Conservation (phyloP, 1,140 invertebrate genomes). For the Branchinecta lindahli region DNA sequence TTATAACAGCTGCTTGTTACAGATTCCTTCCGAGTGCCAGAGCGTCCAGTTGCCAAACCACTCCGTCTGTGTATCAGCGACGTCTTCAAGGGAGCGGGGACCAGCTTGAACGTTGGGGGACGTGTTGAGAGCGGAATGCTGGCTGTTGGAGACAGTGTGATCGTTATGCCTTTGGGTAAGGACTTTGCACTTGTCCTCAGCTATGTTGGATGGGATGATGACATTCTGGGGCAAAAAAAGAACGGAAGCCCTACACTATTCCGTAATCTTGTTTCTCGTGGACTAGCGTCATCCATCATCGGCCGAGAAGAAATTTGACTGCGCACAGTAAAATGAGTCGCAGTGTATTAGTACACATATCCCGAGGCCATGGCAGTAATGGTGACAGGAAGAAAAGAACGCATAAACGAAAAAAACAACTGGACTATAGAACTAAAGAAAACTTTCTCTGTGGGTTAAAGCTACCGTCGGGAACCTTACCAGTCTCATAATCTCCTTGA, state of each 20-base stretch:
- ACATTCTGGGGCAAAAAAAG: not conserved
- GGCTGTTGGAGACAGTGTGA: constrained; percentile 64
- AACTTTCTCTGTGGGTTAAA: too few relatives aligned
- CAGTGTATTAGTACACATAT: too few relatives aligned
- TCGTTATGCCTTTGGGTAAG: constrained; percentile 72
- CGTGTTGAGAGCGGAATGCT: constrained; percentile 79
- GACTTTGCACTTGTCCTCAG: not conserved
- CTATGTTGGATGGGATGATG: too few relatives aligned
- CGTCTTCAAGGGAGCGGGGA: constrained; percentile 77
- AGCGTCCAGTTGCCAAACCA: constrained; percentile 68
- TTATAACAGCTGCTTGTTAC: constrained; percentile 14
- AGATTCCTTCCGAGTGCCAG: constrained; percentile 67
- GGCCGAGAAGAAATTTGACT: too few relatives aligned
- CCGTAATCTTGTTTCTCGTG: not conserved
- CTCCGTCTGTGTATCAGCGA: constrained; percentile 85
- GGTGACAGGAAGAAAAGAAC: too few relatives aligned
- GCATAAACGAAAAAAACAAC: too few relatives aligned
- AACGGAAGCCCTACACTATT: not conserved
- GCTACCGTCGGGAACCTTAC: too few relatives aligned
- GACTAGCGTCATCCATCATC: too few relatives aligned
- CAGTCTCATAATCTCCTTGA: too few relatives aligned
- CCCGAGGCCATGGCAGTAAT: too few relatives aligned
- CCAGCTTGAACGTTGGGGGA: constrained; percentile 58
- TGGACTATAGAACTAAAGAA: too few relatives aligned
- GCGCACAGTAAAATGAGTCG: too few relatives aligned